Base-by-base conservation (phyloP, 2,888 invertebrate species). In the Andrena chrysosceles region DNA sequence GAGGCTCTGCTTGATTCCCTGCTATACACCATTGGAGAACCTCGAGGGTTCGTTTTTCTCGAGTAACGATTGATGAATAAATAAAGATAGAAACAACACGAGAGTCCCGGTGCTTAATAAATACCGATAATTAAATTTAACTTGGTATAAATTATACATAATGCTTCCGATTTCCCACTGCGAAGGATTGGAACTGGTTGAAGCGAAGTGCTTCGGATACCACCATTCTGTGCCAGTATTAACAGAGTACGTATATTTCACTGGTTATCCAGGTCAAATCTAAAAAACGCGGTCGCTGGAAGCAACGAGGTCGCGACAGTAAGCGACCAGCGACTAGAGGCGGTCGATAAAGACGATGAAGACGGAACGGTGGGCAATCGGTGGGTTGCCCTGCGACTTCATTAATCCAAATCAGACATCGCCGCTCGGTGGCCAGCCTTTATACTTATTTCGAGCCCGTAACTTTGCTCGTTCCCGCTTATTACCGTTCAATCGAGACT, bases 331-430 rank as follows among this genome's bases (percentile, higher is more conserved):
- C 54, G 20, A 35, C 10, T 20, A 20, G 29, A 52, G 20, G 52
- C 62, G 62, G 33, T 71, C 42, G 49, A 72, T 31, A 60, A 26
- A 23, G 54, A 56, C 31, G 76, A 62, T 70, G 81, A 54, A 54
- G 68, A 54, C 13, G 31, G 23, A 66, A 29, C 6, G 8, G 29
- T 23, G 54, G 16, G 20, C 52, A n/a, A 20, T 4, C 23, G 74
- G 35, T 72, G 81, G 80, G 82, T 71, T 78, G 70, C 83, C 67
- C 79, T 73, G 83, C 84, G 78, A 85, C 83, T 89, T 90, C 90
- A 90, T 92, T 91, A 92, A 91, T 92, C 87, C 88, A 85, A 90
- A 88, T 86, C 76, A 89, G 82, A 80, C 82, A 83, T 16, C 16
- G 42, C 42, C 3, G 42, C 42, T 42, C 81, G 86, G 66, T 62